Evolutionary conservation across 2,888 invertebrate species (phyloP), one percentile per base, ranked within the genome.

Genomic region (Lepetodrilus schrolli): DNA sequence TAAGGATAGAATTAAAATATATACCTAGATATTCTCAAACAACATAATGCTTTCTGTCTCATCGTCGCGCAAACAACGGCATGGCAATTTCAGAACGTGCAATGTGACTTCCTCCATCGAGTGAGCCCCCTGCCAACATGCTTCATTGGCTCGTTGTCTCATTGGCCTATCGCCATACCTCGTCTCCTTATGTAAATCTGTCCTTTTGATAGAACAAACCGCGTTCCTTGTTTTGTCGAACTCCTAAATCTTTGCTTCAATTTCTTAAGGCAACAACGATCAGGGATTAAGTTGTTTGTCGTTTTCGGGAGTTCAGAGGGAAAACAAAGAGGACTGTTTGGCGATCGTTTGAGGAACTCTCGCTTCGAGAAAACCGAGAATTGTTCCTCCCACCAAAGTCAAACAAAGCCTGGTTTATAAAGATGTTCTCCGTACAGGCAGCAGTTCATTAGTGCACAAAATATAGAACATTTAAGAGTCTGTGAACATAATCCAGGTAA

Each of bases 311-410:
- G 58, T 30, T 17, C 26, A 4, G 30, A 30, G 23, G 34, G 30
- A 58, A 58, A 34, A 30, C 58, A 58, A 58, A 58, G 58, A 58
- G 30, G 23, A 7, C 17, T 58, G 58, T 58, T 58, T 58, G 58
- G 17, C 58, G 30, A 58, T 58, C 58, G 30, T 30, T 23, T 30
- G 58, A 13, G 58, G 58, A 58, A 58, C 30, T 58, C 30, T 30
- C 30, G 17, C 30, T 10, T 30, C 34, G 26, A 58, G 17, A 17
- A 17, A n/a, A 4, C 17, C 34, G 58, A 30, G 26, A 30, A 34
- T 58, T 34, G 58, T 58, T 34, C 34, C 34, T 58, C 26, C 58
- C 58, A 34, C 58, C 58, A 58, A 34, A 58, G 58, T 17, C 58
- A 58, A 58, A 58, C 58, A 58, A 58, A 30, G 13, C 8, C 17